phyloP scores from a whole-genome alignment of 2,888 invertebrate genomes.

The Torymus auratus region DNA sequence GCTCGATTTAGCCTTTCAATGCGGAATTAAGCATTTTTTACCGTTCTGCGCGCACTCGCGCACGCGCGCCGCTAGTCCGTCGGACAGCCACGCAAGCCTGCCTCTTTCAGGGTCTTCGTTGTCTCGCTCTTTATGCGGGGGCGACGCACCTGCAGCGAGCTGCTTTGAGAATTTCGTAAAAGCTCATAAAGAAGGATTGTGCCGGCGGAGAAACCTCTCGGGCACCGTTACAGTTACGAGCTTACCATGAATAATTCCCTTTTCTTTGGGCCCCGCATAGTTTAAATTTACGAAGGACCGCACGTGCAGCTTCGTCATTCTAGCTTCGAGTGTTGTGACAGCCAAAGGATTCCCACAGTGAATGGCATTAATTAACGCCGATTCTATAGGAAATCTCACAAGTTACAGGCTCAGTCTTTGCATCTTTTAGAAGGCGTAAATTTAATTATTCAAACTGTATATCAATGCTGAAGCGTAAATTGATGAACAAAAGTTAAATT shows the following conservation, averaged over 20 bases:
- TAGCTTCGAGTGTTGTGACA: not conserved
- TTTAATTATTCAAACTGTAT: too few relatives aligned
- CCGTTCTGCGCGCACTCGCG: not conserved
- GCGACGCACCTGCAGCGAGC: constrained; percentile 37
- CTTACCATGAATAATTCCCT: constrained; percentile 27
- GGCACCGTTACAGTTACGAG: constrained; percentile 30
- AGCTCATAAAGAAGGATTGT: constrained; percentile 41
- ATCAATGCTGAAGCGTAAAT: too few relatives aligned
- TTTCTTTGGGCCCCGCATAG: constrained; percentile 9
- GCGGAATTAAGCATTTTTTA: constrained; percentile 34
- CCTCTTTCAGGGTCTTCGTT: constrained; percentile 2
- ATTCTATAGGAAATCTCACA: not conserved
- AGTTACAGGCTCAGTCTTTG: not conserved
- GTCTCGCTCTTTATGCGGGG: constrained; percentile 2
- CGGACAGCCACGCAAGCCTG: too few relatives aligned
- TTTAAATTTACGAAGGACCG: constrained; percentile 22
- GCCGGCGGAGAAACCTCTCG: constrained; percentile 20
- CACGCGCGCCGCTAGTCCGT: not conserved
- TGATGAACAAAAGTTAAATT: too few relatives aligned
- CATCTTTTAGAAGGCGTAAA: not conserved
- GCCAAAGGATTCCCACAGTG: not conserved
- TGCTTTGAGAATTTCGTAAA: constrained; percentile 20
- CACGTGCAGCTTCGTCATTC: not conserved
- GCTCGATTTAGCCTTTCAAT: constrained; percentile 43
- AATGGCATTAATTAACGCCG: constrained; percentile 7